Percentiles rank a stretch among this genome's conserved stretches.
phyloP scores from a whole-genome alignment of 53 echinoderm and acorn worm species.

The Antedon mediterranea region DNA sequence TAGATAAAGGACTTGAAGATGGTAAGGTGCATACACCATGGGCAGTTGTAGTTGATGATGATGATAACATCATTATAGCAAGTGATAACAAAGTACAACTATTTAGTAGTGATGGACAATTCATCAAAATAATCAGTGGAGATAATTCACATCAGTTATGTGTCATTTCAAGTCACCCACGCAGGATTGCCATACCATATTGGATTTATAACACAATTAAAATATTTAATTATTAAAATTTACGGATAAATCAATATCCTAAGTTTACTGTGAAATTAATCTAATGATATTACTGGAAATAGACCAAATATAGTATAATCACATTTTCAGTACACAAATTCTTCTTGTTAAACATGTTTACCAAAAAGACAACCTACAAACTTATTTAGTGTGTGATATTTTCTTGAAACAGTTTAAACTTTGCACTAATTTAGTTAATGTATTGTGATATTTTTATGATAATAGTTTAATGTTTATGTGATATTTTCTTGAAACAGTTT shows the following conservation, averaged over 20 bases:
- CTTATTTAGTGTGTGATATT: too few species aligned
- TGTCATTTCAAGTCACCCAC: background rate
- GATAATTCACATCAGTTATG: background rate
- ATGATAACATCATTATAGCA: background rate
- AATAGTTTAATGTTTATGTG: too few species aligned
- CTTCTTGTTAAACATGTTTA: too few species aligned
- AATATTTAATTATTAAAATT: background rate
- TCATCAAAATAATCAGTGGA: background rate
- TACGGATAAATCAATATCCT: background rate
- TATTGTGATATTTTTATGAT: too few species aligned
- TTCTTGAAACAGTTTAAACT: too few species aligned
- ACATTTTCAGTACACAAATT: too few species aligned
- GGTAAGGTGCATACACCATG: background rate
- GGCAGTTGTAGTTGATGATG: background rate
- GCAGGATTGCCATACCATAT: background rate
- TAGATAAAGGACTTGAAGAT: background rate
- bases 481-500: too few species aligned
- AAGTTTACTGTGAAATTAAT: too few species aligned
- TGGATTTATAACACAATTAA: background rate
- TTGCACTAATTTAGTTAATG: too few species aligned
- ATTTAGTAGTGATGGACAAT: background rate
- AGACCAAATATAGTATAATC: too few species aligned
- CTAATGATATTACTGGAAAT: too few species aligned
- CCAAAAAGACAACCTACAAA: too few species aligned
- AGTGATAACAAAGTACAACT: background rate